A percentile compares a stretch with the other conserved stretches of the same genome.
These are phyloP conservation scores for Neria commutata DNA, from an alignment of 2,888 invertebrate genomes.

Conservation along the genomic window DNA sequence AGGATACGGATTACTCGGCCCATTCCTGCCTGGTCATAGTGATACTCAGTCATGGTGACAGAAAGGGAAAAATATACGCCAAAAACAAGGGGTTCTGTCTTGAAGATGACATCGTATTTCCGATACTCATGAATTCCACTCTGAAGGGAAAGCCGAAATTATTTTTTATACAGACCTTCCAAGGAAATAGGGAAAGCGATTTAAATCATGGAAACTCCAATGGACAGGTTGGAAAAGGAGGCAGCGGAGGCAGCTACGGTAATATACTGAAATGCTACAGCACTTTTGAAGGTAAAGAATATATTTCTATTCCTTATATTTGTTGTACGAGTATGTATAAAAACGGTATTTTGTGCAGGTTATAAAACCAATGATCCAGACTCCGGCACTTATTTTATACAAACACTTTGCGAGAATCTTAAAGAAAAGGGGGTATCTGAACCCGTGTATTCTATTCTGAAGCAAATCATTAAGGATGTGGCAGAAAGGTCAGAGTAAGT, in stretches of 20 bases:
- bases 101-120: constrained; percentile 54
- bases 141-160: constrained; percentile 56
- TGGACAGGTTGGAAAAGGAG: no score
- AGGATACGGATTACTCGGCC: constrained; percentile 47
- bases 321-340: no score
- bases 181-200: constrained; percentile 49
- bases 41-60: constrained; percentile 55
- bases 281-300: constrained; percentile 53
- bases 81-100: constrained; percentile 53
- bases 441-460: constrained; percentile 55
- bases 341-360: constrained; percentile 39
- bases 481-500: constrained; percentile 44
- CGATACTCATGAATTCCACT: constrained; percentile 52
- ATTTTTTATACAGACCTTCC: constrained; percentile 59
- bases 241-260: constrained; percentile 46
- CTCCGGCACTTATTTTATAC: no score
- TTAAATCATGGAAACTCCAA: no score
- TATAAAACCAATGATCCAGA: constrained; percentile 57
- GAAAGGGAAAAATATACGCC: constrained; percentile 51
- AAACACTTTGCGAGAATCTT: constrained; percentile 51
- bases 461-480: constrained; percentile 42
- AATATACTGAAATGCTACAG: constrained; percentile 60
- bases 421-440: constrained; percentile 39
- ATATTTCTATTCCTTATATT: background rate
- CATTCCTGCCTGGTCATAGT: constrained; percentile 54